These are phyloP conservation scores for Thalassophryne amazonica DNA, from an alignment of 2,797 vertebrate species.

Conservation along the genomic window DNA sequence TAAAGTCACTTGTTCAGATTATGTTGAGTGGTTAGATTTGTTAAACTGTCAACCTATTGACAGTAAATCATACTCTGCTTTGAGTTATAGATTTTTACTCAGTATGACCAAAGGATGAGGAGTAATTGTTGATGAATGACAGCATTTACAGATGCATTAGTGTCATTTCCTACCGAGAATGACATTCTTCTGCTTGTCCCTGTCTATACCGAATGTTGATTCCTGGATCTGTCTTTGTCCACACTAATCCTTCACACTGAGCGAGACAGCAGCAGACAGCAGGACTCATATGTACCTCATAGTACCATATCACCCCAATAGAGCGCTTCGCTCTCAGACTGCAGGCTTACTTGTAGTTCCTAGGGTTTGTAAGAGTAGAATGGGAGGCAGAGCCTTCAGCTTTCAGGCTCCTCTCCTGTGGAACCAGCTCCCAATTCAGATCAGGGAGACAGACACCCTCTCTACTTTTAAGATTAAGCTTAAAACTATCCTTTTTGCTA, in stretches of 20 bases:
- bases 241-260: conserved; percentile 46
- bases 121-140: conserved; percentile 42
- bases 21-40: background rate
- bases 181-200: conserved; percentile 29
- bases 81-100: conserved; percentile 30
- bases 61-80: conserved; percentile 8
- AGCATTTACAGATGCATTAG: conserved; percentile 37
- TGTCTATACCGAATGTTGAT: conserved; percentile 19
- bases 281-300: too few species aligned
- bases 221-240: conserved; percentile 56
- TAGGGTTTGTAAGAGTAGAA: too few species aligned
- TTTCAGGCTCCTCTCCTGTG: too few species aligned
- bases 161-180: conserved; percentile 47
- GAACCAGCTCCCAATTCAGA: too few species aligned
- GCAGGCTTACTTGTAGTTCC: too few species aligned
- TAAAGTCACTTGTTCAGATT: background rate
- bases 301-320: too few species aligned
- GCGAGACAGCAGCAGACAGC: too few species aligned
- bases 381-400: too few species aligned
- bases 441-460: too few species aligned
- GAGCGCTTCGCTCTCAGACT: too few species aligned
- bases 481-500: too few species aligned
- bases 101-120: conserved; percentile 25
- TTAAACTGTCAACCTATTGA: conserved; percentile 39
- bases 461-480: too few species aligned